These are phyloP conservation scores for Delphinus delphis DNA, from an alignment of 2,113 vertebrate genomes.

Conservation along the genomic window DNA sequence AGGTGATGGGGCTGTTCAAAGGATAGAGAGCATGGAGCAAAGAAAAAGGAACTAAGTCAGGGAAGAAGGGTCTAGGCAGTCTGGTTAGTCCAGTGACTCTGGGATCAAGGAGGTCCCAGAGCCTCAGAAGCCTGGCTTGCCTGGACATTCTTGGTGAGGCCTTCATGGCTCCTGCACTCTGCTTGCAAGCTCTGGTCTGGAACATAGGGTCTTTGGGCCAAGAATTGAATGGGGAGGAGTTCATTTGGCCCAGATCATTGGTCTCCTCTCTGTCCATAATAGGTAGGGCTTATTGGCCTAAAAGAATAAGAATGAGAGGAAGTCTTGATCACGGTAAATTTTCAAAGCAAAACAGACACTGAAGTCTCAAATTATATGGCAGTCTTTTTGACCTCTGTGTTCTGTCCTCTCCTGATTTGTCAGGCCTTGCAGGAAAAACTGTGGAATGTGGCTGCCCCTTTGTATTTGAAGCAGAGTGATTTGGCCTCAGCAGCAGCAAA, in stretches of 20 bases:
- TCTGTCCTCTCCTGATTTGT: not conserved
- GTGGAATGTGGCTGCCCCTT: constrained; percentile 95
- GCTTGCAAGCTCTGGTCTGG: not conserved
- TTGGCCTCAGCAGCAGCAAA: constrained; percentile 92
- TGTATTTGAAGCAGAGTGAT: constrained; percentile 94
- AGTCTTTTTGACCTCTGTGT: not conserved
- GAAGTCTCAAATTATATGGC: not conserved
- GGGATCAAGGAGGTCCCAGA: not conserved
- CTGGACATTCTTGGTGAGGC: not conserved
- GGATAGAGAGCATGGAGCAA: not conserved
- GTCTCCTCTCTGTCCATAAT: not conserved
- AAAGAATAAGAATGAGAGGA: not conserved
- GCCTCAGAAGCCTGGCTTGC: not conserved
- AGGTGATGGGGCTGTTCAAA: not conserved
- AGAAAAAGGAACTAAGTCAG: not conserved
- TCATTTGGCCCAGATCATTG: not conserved
- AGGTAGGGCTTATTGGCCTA: not conserved
- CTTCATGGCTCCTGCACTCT: not conserved
- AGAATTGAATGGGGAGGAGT: not conserved
- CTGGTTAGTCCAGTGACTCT: not conserved
- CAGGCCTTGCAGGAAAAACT: constrained; percentile 97
- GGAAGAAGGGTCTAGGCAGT: not conserved
- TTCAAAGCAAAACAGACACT: constrained; percentile 27
- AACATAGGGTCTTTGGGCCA: not conserved
- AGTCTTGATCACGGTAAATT: not conserved